Evolutionary conservation across 2,888 invertebrate genomes (phyloP).

Genomic region (Sussaba pulchella): DNA sequence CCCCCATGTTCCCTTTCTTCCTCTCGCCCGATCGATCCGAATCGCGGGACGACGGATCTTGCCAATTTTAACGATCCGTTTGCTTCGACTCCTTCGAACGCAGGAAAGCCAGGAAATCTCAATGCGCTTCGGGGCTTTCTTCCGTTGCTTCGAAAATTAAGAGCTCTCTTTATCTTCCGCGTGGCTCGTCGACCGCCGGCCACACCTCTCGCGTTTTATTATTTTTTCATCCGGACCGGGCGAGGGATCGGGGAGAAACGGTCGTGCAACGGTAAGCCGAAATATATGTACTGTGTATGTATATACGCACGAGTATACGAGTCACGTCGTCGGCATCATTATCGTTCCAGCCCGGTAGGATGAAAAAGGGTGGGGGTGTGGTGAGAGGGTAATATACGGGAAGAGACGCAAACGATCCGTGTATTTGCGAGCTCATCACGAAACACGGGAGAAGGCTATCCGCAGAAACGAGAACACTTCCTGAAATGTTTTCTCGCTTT

Average conservation of each 20-base stretch:
- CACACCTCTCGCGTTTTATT: constrained; percentile 56
- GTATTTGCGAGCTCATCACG: constrained; percentile 47
- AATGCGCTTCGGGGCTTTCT: constrained; percentile 38
- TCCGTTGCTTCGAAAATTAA: constrained; percentile 65
- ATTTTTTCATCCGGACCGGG: constrained; percentile 19
- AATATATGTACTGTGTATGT: constrained; percentile 16
- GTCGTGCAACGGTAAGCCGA: constrained; percentile 43
- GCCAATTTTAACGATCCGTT: constrained; percentile 66
- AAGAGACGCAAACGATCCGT: constrained; percentile 60
- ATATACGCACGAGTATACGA: constrained; percentile 30
- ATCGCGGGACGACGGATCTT: constrained; percentile 42
- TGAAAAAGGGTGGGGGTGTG: constrained; percentile 23
- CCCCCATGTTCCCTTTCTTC: constrained; percentile 1
- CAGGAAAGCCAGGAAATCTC: constrained; percentile 24
- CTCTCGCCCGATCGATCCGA: constrained; percentile 36
- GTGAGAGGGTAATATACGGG: constrained; percentile 18
- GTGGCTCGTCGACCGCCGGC: constrained; percentile 39
- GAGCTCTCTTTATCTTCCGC: constrained; percentile 69
- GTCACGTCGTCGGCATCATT: constrained; percentile 59
- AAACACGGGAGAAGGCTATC: constrained; percentile 29
- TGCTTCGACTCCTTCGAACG: constrained; percentile 61
- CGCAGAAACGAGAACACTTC: constrained; percentile 44
- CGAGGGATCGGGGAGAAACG: not conserved
- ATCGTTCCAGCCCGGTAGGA: constrained; percentile 38
- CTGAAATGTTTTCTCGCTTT: constrained; percentile 28